Evolutionary conservation across 2,113 vertebrate species (phyloP).

Genomic region (Trochalopteron elliotii): DNA sequence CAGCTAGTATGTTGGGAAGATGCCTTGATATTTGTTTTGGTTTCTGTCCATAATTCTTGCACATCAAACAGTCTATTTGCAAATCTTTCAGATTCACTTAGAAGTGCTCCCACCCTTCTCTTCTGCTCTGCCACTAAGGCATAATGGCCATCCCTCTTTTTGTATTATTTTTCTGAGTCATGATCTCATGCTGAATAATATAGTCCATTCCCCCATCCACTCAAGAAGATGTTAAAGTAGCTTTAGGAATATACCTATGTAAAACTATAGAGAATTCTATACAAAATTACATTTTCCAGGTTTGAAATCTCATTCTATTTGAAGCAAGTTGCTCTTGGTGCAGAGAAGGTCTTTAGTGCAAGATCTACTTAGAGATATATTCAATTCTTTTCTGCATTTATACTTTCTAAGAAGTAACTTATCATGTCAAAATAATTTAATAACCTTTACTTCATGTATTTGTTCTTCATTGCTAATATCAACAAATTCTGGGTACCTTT

Average conservation of each 20-base stretch:
- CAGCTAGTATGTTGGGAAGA: not conserved
- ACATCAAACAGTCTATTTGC: not conserved
- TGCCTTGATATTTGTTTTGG: not conserved
- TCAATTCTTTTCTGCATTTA: not conserved
- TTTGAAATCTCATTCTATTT: not conserved
- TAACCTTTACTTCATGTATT: not conserved
- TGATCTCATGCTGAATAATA: not conserved
- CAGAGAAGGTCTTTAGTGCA: not conserved
- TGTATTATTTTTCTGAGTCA: not conserved
- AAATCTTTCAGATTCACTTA: not conserved
- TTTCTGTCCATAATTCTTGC: not conserved
- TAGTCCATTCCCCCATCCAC: not conserved
- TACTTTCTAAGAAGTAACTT: not conserved
- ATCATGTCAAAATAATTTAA: not conserved
- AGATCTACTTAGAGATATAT: not conserved
- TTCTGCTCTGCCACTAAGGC: not conserved
- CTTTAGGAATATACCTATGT: not conserved
- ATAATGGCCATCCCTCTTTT: not conserved
- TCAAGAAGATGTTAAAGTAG: not conserved
- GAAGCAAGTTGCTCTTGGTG: not conserved
- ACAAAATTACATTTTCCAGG: not conserved
- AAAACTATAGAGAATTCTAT: not conserved
- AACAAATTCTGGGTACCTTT: not conserved
- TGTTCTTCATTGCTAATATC: not conserved
- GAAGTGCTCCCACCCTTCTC: not conserved